These are phyloP conservation scores for Dysidea cf. avara DNA, from an alignment of 37 sponge, comb jelly and placozoan genomes.

Conservation along the genomic window DNA sequence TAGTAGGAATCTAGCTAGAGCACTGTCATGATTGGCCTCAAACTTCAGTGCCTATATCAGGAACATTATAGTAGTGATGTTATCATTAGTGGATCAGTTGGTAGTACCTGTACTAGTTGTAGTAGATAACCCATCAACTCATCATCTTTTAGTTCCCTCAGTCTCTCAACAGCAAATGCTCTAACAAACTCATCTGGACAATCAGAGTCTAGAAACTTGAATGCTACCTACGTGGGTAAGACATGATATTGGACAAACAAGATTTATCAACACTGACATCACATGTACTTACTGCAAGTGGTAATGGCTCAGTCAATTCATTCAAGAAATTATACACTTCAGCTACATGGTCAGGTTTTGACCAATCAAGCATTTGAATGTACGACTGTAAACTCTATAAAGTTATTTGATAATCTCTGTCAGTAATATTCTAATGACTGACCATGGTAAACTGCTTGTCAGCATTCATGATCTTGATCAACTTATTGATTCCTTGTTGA, in stretches of 20 bases:
- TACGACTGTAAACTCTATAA: neutral
- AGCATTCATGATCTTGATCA: neutral
- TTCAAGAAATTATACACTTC: no score
- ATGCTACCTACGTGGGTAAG: no score
- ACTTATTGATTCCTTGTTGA: no score
- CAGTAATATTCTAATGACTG: neutral
- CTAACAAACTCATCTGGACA: slow-evolving; percentile 63
- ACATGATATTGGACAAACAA: no score
- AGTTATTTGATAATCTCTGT: neutral
- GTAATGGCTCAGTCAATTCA: neutral
- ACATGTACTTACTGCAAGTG: neutral
- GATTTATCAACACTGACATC: neutral
- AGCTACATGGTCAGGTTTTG: no score
- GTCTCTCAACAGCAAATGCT: slow-evolving; percentile 48
- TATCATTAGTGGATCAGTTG: no score
- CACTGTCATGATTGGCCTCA: slow-evolving; percentile 78
- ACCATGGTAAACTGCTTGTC: slow-evolving; percentile 1
- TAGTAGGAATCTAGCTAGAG: slow-evolving; percentile 72
- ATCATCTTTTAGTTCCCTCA: slow-evolving; percentile 46
- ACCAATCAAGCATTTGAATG: no score
- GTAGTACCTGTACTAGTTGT: slow-evolving; percentile 76
- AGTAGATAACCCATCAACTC: slow-evolving; percentile 66
- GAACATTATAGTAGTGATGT: no score
- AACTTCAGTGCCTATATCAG: slow-evolving; percentile 75
- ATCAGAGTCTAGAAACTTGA: slow-evolving; percentile 63